phyloP scores from a whole-genome alignment of 2,797 vertebrate genomes.

The Acanthurus leucopareius region DNA sequence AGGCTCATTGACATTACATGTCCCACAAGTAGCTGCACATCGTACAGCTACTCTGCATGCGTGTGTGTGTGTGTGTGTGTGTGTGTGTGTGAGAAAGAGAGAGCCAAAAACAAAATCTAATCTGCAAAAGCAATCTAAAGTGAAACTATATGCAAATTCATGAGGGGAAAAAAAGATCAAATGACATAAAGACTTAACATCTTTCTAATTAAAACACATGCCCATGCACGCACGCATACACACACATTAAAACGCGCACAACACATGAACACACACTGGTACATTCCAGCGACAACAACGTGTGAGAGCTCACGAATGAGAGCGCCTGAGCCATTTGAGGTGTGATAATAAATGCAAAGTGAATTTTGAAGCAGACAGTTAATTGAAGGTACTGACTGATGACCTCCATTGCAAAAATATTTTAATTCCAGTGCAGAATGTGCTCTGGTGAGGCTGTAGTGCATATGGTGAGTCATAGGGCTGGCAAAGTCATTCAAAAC shows the following conservation, averaged over 20 bases:
- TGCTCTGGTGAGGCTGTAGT: conserved; percentile 9
- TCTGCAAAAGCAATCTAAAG: conserved; percentile 31
- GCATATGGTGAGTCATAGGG: conserved; percentile 27
- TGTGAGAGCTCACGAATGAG: conserved; percentile 28
- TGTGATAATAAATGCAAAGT: conserved; percentile 37
- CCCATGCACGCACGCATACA: no score
- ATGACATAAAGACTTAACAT: conserved; percentile 36
- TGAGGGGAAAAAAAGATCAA: conserved; percentile 40
- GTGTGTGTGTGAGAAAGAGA: neutral
- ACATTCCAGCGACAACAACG: conserved; percentile 31
- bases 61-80: neutral
- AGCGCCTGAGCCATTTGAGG: conserved; percentile 33
- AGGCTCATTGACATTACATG: conserved; percentile 73
- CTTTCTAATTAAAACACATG: conserved; percentile 57
- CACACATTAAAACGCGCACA: no score
- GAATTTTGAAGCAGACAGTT: conserved; percentile 31
- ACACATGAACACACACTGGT: no score
- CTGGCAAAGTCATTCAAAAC: conserved; percentile 42
- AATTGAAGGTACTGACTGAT: conserved; percentile 38
- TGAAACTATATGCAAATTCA: conserved; percentile 35
- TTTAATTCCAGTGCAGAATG: conserved; percentile 31
- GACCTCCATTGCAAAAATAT: conserved; percentile 18
- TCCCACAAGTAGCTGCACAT: conserved; percentile 80
- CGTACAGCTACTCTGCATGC: conserved; percentile 1
- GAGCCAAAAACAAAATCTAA: neutral